A percentile compares a stretch with the other conserved stretches of the same genome.
Evolutionary conservation across 2,113 vertebrate species (phyloP).

Genomic region (Nothocercus nigrocapillus): DNA sequence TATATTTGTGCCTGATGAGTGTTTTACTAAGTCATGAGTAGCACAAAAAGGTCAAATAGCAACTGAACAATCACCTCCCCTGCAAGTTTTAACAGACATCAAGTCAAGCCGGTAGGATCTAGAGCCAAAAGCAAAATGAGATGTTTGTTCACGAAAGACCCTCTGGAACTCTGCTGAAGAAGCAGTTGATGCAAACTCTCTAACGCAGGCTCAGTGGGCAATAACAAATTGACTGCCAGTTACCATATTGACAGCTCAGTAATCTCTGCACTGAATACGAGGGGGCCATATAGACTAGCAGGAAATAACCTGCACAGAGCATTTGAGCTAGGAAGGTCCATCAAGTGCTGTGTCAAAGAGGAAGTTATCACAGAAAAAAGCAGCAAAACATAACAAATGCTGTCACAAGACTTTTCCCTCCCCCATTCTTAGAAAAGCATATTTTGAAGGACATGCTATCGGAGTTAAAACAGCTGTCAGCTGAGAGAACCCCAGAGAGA

Average conservation of each 20-base stretch:
- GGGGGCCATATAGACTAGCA: background rate
- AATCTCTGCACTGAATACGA: background rate
- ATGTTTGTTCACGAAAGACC: background rate
- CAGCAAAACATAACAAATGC: background rate
- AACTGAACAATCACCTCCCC: background rate
- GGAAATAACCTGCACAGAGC: background rate
- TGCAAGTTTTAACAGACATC: background rate
- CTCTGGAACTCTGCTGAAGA: background rate
- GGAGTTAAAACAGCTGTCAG: background rate
- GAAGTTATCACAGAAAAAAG: background rate
- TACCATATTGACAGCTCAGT: background rate
- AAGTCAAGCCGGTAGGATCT: background rate
- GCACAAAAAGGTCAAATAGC: background rate
- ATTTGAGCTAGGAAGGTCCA: background rate
- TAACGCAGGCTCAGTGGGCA: background rate
- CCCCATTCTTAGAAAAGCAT: background rate
- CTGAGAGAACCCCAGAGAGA: background rate
- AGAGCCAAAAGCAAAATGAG: background rate
- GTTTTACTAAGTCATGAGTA: background rate
- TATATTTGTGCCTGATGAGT: background rate
- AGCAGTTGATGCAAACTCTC: background rate
- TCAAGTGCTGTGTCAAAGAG: background rate
- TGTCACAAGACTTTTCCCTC: accelerated
- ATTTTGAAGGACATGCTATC: background rate
- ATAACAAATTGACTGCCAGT: background rate